These are phyloP conservation scores for Eueremaeus valkanovi DNA, from an alignment of 2,888 invertebrate genomes.

Conservation along the genomic window DNA sequence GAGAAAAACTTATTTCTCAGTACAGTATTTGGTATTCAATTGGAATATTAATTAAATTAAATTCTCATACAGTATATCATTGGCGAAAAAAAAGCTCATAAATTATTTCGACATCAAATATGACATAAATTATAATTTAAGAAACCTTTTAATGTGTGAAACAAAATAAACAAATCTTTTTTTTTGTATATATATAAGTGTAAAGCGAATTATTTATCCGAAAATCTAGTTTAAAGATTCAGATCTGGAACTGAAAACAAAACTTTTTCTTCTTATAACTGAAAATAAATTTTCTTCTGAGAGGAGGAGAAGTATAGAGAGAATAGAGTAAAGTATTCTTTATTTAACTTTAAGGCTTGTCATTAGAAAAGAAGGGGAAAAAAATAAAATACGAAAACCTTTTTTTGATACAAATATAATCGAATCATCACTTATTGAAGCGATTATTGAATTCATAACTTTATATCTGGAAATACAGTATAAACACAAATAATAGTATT, in stretches of 20 bases:
- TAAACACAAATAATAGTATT: not conserved
- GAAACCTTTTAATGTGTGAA: conserved; percentile 5
- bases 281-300: too few species aligned
- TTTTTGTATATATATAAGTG: too few species aligned
- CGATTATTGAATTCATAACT: not conserved
- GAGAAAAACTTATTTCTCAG: too few species aligned
- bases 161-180: not conserved
- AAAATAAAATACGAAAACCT: too few species aligned
- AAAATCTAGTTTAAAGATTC: too few species aligned
- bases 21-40: not conserved
- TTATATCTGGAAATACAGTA: not conserved
- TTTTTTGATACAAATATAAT: not conserved
- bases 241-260: too few species aligned
- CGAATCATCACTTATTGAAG: not conserved
- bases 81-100: not conserved
- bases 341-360: too few species aligned
- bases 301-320: too few species aligned
- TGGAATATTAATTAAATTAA: conserved; percentile 7
- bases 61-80: not conserved
- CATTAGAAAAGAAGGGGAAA: not conserved
- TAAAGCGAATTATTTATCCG: too few species aligned
- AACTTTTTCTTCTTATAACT: too few species aligned
- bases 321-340: too few species aligned
- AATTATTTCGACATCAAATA: conserved; percentile 2
- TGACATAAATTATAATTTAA: conserved; percentile 3